Conservation (phyloP, 2,888 invertebrate species). For the Epistrophella euchroma region DNA sequence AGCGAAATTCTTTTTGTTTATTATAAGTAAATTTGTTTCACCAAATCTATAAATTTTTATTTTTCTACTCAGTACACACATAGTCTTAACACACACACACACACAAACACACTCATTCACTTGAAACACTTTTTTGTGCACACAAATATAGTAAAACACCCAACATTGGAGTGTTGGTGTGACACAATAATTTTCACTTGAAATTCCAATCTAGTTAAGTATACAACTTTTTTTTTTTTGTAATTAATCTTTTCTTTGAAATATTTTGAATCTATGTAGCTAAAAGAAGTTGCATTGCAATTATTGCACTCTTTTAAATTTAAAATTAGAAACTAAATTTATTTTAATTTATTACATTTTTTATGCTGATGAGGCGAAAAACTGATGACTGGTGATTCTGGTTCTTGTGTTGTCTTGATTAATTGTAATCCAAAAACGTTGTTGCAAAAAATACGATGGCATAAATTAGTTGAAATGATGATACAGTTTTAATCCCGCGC, state of each 20-base stretch:
- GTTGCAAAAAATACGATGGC: conserved; percentile 12
- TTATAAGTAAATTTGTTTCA: conserved; percentile 43
- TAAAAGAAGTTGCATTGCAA: conserved; percentile 61
- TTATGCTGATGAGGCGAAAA: conserved; percentile 55
- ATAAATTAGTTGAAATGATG: conserved; percentile 1
- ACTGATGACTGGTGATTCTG: conserved; percentile 38
- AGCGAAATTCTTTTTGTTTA: conserved; percentile 34
- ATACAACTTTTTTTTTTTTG: conserved; percentile 59
- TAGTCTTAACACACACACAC: conserved; percentile 30
- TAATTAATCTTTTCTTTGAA: conserved; percentile 20
- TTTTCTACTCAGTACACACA: conserved; percentile 66
- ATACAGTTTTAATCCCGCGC: conserved; percentile 63
- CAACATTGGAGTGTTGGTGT: conserved; percentile 71
- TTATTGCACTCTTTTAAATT: conserved; percentile 1
- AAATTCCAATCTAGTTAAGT: conserved; percentile 76
- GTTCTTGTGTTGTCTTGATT: conserved; percentile 37
- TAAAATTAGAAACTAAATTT: conserved; percentile 1
- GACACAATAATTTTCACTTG: conserved; percentile 76
- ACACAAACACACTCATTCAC: conserved; percentile 29
- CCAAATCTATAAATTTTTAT: conserved; percentile 52
- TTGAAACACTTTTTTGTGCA: conserved; percentile 34
- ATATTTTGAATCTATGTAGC: conserved; percentile 11
- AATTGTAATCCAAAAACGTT: conserved; percentile 60
- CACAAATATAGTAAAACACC: conserved; percentile 65
- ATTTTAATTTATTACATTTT: conserved; percentile 57